Evolutionary conservation across 2,113 vertebrate genomes (phyloP).

Genomic region (Callopanchax toddi): DNA sequence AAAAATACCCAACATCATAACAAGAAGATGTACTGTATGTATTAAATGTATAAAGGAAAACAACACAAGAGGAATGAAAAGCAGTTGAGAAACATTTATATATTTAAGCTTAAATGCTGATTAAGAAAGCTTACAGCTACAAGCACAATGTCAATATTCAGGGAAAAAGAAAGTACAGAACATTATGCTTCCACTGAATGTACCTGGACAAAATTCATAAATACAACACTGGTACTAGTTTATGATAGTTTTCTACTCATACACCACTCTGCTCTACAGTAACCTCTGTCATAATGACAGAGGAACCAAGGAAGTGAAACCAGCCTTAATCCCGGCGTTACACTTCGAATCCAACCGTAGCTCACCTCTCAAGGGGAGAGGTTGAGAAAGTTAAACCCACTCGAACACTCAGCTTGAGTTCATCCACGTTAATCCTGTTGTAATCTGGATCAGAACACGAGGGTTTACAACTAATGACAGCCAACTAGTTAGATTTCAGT

Average conservation of each 20-base stretch:
- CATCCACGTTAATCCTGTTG: conserved; percentile 75
- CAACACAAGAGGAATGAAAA: too few relatives aligned
- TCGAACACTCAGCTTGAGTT: conserved; percentile 71
- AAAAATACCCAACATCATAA: too few relatives aligned
- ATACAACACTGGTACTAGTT: conserved; percentile 2
- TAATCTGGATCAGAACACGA: conserved; percentile 76
- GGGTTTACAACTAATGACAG: conserved; percentile 76
- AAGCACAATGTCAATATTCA: background rate
- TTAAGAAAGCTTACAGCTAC: too few relatives aligned
- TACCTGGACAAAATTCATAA: background rate
- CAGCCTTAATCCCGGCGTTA: conserved; percentile 71
- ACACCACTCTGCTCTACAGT: conserved; percentile 39
- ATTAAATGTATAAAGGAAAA: too few relatives aligned
- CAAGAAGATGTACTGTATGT: too few relatives aligned
- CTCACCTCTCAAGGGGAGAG: conserved; percentile 73
- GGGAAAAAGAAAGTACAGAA: background rate
- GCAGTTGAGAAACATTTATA: too few relatives aligned
- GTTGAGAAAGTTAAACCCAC: conserved; percentile 76
- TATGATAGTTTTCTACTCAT: conserved; percentile 17
- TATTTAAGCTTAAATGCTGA: too few relatives aligned
- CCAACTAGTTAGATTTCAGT: conserved; percentile 76
- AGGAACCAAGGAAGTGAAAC: conserved; percentile 71
- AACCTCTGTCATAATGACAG: conserved; percentile 61
- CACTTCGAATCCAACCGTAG: conserved; percentile 62
- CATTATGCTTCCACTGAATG: background rate